Evolutionary conservation across 30 jellyfish, hydroid and myxozoan genomes (phyloP).

Genomic region (Aurelia sp.): DNA sequence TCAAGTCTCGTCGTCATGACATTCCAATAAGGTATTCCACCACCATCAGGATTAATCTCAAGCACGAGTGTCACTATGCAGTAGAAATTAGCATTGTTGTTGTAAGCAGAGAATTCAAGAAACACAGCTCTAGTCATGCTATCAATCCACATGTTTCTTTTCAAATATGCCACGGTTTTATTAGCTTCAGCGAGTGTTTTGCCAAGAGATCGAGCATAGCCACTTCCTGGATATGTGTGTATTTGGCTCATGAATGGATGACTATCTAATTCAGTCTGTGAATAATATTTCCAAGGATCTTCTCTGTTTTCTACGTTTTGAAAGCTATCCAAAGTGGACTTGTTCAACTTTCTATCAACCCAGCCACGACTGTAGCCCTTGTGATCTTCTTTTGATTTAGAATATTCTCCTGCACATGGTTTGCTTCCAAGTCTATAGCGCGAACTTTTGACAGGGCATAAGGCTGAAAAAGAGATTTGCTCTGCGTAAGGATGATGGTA

Average conservation of each 20-base stretch:
- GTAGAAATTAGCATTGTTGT: constrained; percentile 77
- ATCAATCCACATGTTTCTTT: constrained; percentile 76
- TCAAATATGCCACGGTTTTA: constrained; percentile 23
- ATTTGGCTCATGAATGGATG: constrained; percentile 9
- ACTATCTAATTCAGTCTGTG: constrained; percentile 38
- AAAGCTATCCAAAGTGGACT: neutral
- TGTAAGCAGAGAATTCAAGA: constrained; percentile 78
- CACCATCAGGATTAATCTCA: constrained; percentile 76
- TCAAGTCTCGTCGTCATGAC: constrained; percentile 75
- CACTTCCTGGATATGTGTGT: constrained; percentile 83
- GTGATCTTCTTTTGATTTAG: constrained; percentile 13
- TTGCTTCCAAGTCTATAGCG: neutral
- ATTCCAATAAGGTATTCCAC: constrained; percentile 26
- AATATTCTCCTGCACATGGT: constrained; percentile 8
- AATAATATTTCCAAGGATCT: constrained; percentile 59
- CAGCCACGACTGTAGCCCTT: constrained; percentile 25
- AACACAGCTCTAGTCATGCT: constrained; percentile 72
- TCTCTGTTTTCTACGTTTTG: neutral
- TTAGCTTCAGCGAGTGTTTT: constrained; percentile 36
- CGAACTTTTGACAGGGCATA: neutral
- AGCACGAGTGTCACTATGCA: constrained; percentile 66
- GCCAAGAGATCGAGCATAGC: constrained; percentile 71
- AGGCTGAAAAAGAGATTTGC: neutral
- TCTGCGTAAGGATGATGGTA: too few species aligned
- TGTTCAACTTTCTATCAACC: constrained; percentile 4